These are phyloP conservation scores for Microcebus tavaratra DNA, from an alignment of 2,113 vertebrate species.

Conservation along the genomic window DNA sequence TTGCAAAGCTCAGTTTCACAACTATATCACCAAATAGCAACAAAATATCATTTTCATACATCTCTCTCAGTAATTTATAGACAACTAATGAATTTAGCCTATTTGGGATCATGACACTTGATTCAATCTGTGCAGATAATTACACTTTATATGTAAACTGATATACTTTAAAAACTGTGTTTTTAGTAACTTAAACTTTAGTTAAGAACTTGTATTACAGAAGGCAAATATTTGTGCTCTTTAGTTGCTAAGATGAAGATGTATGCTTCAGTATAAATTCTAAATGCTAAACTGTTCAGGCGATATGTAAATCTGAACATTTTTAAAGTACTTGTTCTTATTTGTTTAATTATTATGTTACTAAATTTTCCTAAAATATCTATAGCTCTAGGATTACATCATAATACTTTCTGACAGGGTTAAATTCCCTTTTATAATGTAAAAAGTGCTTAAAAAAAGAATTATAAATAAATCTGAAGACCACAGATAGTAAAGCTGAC, in stretches of 20 bases:
- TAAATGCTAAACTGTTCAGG: constrained; percentile 35
- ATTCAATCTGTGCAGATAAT: background rate
- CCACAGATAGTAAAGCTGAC: background rate
- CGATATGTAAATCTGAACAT: background rate
- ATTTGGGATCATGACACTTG: background rate
- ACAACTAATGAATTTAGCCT: constrained; percentile 53
- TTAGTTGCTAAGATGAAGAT: constrained; percentile 30
- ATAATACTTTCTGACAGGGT: constrained; percentile 17
- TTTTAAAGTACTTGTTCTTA: background rate
- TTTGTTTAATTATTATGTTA: constrained; percentile 23
- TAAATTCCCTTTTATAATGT: constrained; percentile 21
- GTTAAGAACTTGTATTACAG: constrained; percentile 7
- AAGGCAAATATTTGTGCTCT: constrained; percentile 50
- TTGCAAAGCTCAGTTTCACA: constrained; percentile 70
- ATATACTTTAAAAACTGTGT: background rate
- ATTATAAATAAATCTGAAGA: constrained; percentile 50
- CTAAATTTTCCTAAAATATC: constrained; percentile 40
- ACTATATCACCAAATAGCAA: constrained; percentile 68
- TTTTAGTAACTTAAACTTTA: constrained; percentile 46
- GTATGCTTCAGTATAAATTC: constrained; percentile 37
- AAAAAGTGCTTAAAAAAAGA: background rate
- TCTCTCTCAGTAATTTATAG: constrained; percentile 63
- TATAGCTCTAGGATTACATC: background rate
- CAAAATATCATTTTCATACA: constrained; percentile 64
- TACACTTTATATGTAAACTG: background rate